These are phyloP conservation scores for Tenthredo notha DNA, from an alignment of 2,888 invertebrate genomes.

Conservation along the genomic window DNA sequence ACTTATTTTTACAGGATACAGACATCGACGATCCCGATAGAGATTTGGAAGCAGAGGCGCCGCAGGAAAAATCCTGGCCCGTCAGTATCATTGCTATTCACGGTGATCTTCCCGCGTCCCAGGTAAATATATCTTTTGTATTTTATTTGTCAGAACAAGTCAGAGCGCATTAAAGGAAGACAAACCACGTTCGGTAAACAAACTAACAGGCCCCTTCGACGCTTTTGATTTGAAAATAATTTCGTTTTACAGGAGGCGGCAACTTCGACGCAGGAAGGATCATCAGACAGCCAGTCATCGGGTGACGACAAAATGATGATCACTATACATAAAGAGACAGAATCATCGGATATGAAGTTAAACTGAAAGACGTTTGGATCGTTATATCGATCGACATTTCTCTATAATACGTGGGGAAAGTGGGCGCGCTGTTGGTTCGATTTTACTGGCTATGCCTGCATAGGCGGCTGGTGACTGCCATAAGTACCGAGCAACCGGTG, in stretches of 20 bases:
- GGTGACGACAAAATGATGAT: slow-evolving; percentile 90
- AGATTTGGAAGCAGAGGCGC: slow-evolving; percentile 37
- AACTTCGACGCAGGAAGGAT: slow-evolving; percentile 87
- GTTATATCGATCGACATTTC: slow-evolving; percentile 49
- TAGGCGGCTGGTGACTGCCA: background rate
- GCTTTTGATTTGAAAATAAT: background rate
- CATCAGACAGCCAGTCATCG: slow-evolving; percentile 86
- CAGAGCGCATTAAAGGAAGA: background rate
- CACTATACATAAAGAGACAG: slow-evolving; percentile 84
- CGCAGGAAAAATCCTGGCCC: slow-evolving; percentile 48
- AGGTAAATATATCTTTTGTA: slow-evolving; percentile 5
- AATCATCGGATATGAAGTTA: slow-evolving; percentile 78
- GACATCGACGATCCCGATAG: slow-evolving; percentile 50
- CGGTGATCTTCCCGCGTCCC: slow-evolving; percentile 43
- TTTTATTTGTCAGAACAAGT: background rate
- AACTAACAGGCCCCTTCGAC: background rate
- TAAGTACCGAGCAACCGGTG: background rate
- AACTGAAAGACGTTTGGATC: slow-evolving; percentile 52
- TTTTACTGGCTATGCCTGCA: background rate
- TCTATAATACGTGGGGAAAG: slow-evolving; percentile 10
- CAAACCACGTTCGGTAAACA: background rate
- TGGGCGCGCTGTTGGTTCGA: background rate
- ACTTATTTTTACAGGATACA: slow-evolving; percentile 48
- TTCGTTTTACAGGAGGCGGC: slow-evolving; percentile 82
- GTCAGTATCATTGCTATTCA: slow-evolving; percentile 45